Base-by-base conservation (phyloP, 2,113 vertebrate species). In the Spheniscus mendiculus region DNA sequence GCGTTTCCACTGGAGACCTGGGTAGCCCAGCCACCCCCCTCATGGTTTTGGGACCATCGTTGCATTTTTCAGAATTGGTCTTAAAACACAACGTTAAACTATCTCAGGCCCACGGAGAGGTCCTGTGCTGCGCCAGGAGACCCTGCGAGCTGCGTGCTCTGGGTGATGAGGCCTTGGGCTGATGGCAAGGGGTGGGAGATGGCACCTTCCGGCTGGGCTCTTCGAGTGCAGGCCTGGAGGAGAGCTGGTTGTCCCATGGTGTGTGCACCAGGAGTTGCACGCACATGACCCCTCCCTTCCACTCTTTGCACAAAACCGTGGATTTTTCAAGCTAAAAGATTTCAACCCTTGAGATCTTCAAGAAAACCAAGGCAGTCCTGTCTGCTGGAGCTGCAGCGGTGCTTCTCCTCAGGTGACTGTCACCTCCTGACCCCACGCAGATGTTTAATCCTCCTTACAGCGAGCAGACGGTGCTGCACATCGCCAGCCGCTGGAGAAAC, bases 241-340 rank as follows among this genome's bases (percentile, higher is more conserved):
- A 36, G 20, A 36, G 25, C 36, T 40, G 36, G 14, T 16, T 21
- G 14, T 52, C 47, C 67, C 10, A 13, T 22, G 29, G 40, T 14
- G 3, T 11, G 63, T 4, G 10, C 17, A 36, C 49, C n/a, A 4
- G 36, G 49, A 53, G 19, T 27, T 8, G n/a, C 23, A 16, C 18
- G 53, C 27, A 2, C 53, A 11, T 16, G 4, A 10, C 53, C 29
- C 53, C 53, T 55, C 53, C 53, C 53, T 14, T 15, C 62, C 19
- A 0, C 40, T 11, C 40, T 32, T 44, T 3, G 13, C 63, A 11
- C 30, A 5, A 67, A 45, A 7, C 30, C 15, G 0, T 10, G 42
- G 30, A 10, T 45, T 45, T 34, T 34, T 47, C 10, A 3, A 67
- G 10, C 42, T 34, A 2, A 34, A 67, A 47, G 30, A 2, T 34